These are phyloP conservation scores for Thera britannica DNA, from an alignment of 2,888 invertebrate species.

Conservation along the genomic window DNA sequence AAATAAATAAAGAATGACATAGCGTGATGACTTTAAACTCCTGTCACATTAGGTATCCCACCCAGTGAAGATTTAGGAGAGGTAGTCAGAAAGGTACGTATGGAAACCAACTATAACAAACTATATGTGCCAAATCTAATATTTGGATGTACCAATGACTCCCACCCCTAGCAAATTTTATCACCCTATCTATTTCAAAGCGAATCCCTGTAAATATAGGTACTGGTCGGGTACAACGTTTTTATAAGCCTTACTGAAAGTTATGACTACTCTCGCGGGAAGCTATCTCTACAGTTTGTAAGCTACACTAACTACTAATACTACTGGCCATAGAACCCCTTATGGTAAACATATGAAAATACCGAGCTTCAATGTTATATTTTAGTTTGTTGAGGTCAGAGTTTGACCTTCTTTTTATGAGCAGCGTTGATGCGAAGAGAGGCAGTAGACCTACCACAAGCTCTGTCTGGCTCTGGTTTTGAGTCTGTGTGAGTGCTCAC, in stretches of 20 bases:
- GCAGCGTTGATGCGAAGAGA: constrained; percentile 7
- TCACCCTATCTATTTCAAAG: not conserved
- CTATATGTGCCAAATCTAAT: too few species aligned
- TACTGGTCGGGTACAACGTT: not conserved
- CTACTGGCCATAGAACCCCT: not conserved
- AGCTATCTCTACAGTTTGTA: not conserved
- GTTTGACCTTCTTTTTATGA: constrained; percentile 8
- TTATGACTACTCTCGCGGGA: not conserved
- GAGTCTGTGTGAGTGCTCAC: too few species aligned
- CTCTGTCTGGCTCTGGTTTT: too few species aligned
- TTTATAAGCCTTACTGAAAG: not conserved
- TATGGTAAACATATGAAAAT: not conserved
- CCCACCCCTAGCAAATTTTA: not conserved
- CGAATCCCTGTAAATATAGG: not conserved
- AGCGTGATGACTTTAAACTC: too few species aligned
- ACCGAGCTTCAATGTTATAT: constrained; percentile 4
- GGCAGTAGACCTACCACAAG: constrained; percentile 6
- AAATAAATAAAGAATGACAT: too few species aligned
- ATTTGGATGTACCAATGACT: too few species aligned
- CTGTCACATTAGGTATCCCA: too few species aligned
- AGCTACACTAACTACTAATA: not conserved
- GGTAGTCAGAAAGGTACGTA: too few species aligned
- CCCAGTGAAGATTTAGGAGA: too few species aligned
- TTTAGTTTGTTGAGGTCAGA: constrained; percentile 10
- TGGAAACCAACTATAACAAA: too few species aligned